Base-by-base conservation (phyloP, 2,888 invertebrate species). In the Drosophila helvetica region DNA sequence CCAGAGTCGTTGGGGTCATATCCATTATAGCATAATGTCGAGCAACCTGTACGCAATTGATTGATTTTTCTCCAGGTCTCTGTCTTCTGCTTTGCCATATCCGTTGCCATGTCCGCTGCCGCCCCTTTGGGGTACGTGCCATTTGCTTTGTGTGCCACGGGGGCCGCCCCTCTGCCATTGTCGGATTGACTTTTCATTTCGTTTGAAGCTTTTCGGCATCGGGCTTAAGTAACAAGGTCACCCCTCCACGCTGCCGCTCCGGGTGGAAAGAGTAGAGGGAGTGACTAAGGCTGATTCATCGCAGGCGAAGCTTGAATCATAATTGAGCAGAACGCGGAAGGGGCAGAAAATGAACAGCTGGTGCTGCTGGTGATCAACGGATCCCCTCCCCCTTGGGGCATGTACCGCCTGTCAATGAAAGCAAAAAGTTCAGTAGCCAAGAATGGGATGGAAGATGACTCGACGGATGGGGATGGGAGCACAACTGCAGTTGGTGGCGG, bases 341-440 rank as follows among this genome's bases (percentile, higher is more conserved):
- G 70, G 70, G 74, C 22, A 19, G 38, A 17, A 18, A 64, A 27
- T 70, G 67, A 82, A 76, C 77, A 81, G 69, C 68, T 68, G 77
- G 58, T 42, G 38, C 2, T 38, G 38, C 15, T 15, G 38, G 0
- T 38, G 70, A 66, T 68, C 62, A 64, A 66, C 38, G n/a, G 38
- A 38, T 66, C 22, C 30, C 6, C n/a, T n/a, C 19, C 25, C 66
- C 66, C 19, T 10, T 1, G 30, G 66, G 55, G 59, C 30, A 50
- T 52, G 38, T 55, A 18, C 19, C 52, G 33, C 47, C 46, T 64
- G 46, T 52, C 27, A 45, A 66, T 64, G 68, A 81, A 81, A 80
- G 82, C 76, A 63, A 88, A 77, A 82, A 87, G 88, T 87, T 87
- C 88, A 87, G 58, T 67, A 81, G 88, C 77, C 81, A 59, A 30